Evolutionary conservation across 1,140 invertebrate species (phyloP).

Genomic region (Nasonia longicornis): DNA sequence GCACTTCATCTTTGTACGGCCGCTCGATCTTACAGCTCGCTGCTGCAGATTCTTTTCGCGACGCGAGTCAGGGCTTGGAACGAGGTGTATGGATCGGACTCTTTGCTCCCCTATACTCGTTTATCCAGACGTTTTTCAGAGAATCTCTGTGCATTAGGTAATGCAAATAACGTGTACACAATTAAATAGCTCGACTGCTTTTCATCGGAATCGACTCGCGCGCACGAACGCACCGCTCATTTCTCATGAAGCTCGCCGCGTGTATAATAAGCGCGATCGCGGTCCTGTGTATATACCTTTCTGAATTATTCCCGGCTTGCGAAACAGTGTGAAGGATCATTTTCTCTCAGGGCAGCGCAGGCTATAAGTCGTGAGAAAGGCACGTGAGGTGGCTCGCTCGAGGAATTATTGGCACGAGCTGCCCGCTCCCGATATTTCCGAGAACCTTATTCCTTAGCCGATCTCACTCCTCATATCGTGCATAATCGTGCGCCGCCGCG

Average conservation of each 20-base stretch:
- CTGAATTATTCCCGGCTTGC: background rate
- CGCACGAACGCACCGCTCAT: background rate
- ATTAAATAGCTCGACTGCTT: background rate
- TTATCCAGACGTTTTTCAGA: background rate
- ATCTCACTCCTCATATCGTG: background rate
- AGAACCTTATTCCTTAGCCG: slow-evolving; percentile 6
- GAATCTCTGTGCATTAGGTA: background rate
- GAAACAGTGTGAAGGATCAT: background rate
- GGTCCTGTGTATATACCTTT: background rate
- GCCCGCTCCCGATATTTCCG: slow-evolving; percentile 23
- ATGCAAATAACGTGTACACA: background rate
- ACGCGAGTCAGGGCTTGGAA: background rate
- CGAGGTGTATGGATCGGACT: too few species aligned
- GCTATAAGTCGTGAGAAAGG: slow-evolving; percentile 19
- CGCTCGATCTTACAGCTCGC: background rate
- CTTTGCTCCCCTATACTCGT: too few species aligned
- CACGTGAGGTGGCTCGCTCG: background rate
- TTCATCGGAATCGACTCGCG: slow-evolving; percentile 3
- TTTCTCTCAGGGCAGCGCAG: background rate
- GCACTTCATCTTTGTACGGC: slow-evolving; percentile 37
- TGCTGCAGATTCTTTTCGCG: background rate
- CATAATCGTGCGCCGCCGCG: background rate
- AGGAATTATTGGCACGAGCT: slow-evolving; percentile 37
- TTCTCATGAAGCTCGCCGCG: background rate
- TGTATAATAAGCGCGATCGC: background rate